Base-by-base conservation (phyloP, 2,797 vertebrate species). In the Amniataba percoides region DNA sequence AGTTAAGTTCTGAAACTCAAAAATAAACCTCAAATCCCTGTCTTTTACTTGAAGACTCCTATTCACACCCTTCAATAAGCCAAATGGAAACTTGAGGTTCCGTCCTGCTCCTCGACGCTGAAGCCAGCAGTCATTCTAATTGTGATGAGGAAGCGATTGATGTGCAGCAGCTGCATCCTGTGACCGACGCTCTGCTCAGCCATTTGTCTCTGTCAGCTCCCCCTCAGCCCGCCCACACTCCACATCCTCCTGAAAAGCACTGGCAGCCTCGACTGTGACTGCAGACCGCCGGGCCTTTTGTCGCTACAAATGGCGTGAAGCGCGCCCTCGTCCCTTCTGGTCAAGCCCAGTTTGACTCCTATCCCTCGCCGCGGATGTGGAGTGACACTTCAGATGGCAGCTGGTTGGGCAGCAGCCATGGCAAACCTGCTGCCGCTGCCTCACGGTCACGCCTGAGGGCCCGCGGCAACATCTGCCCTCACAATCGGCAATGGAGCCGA, bases 111-210 rank as follows among this genome's bases (percentile, higher is more conserved):
- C 74, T 83, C 27, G 1, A 55, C 34, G 57, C 62, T 48, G 83
- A 83, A 88, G 83, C 89, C 81, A 84, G 91, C 87, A 90, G 83
- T 91, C 86, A 67, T 83, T 88, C 80, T 94, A 93, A 94, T 92
- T 92, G 91, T 88, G 89, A 91, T 86, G 91, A 91, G 91, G 92
- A 93, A 88, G 93, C 87, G 75, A 89, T 95, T 92, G 92, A 94
- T 91, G 87, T 66, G 67, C 75, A 83, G 93, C 95, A 95, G 94
- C 94, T 96, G 95, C 93, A 94, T 93, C 93, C 92, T 93, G 91
- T 82, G 94, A 94, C 93, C 87, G 43, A 71, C 63, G 34, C 84
- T 91, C 81, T 78, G 86, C 90, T 90, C 89, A 78, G 86, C 81
- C 90, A 94, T 94, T 94, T 93, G 92, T 93, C 91, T 94, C 89